A percentile compares a stretch with the other conserved stretches of the same genome.
phyloP scores from a whole-genome alignment of 2,113 vertebrate species.

The Apistogramma diplotaenia region DNA sequence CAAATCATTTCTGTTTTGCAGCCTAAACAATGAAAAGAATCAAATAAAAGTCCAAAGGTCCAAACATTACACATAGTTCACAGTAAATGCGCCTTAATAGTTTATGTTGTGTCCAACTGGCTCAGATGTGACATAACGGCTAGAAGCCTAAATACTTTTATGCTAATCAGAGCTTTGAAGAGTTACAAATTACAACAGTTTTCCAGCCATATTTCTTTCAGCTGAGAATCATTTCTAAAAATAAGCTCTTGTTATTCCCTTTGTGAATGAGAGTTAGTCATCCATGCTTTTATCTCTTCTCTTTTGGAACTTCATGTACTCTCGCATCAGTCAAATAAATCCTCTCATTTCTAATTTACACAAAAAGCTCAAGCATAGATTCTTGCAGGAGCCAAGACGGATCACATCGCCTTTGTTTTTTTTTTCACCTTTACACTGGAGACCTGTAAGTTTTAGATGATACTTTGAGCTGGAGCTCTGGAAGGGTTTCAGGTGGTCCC shows the following conservation, averaged over 20 bases:
- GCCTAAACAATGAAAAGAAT: neutral
- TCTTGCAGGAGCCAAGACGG: neutral
- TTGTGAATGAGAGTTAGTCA: conserved; percentile 3
- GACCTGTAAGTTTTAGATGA: neutral
- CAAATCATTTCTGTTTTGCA: neutral
- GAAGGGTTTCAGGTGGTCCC: neutral
- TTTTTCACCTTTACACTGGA: neutral
- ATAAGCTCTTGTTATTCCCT: neutral
- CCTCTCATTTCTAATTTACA: neutral
- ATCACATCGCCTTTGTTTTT: neutral
- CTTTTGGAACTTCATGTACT: neutral
- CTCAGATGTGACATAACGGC: neutral
- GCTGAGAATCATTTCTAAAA: conserved; percentile 6
- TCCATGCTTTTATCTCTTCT: conserved; percentile 1
- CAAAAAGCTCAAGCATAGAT: neutral
- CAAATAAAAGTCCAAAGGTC: neutral
- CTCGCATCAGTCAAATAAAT: neutral
- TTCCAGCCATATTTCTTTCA: neutral
- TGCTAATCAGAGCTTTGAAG: neutral
- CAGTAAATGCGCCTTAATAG: neutral
- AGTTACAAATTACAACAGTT: neutral
- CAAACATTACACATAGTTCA: neutral
- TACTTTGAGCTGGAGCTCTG: neutral
- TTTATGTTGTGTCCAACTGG: neutral
- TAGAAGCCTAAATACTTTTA: neutral